These are phyloP conservation scores for Phallusia fumigata DNA, from an alignment of 23 tunicate species.

Conservation along the genomic window DNA sequence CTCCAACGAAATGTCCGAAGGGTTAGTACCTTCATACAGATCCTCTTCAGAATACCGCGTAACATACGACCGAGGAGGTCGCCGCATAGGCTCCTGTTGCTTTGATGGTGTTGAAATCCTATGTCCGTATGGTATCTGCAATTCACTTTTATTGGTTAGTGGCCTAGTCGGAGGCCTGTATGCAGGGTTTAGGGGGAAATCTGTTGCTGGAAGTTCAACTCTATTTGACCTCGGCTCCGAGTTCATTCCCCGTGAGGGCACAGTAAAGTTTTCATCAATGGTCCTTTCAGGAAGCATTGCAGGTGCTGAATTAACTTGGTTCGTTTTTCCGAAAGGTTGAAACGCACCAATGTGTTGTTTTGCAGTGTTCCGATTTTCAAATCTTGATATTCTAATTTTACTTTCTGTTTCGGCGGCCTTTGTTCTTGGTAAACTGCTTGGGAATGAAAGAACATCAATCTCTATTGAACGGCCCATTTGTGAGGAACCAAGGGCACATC, in stretches of 20 bases:
- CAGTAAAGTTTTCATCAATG: not conserved
- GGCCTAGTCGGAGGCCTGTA: not conserved
- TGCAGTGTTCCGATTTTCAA: not conserved
- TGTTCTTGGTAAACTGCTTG: not conserved
- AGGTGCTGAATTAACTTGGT: not conserved
- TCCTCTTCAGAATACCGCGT: not conserved
- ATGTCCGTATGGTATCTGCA: not conserved
- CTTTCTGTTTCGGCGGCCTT: not conserved
- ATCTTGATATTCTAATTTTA: not conserved
- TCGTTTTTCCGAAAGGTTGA: not conserved
- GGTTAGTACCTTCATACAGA: not conserved
- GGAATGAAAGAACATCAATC: not conserved
- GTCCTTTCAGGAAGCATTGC: not conserved
- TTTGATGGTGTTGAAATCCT: not conserved
- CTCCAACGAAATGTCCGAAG: not conserved
- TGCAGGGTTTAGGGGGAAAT: not conserved
- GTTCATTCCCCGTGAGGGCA: not conserved
- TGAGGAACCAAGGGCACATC: constrained; percentile 32
- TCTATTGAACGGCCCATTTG: constrained; percentile 27
- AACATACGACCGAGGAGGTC: not conserved
- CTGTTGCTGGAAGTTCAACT: not conserved
- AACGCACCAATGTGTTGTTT: not conserved
- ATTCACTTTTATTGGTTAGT: not conserved
- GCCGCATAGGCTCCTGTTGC: not conserved
- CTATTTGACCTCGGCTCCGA: not conserved